A percentile compares a stretch with the other conserved stretches of the same genome.
Conservation (phyloP, 2,113 vertebrate species). For the Narcine bancroftii region DNA sequence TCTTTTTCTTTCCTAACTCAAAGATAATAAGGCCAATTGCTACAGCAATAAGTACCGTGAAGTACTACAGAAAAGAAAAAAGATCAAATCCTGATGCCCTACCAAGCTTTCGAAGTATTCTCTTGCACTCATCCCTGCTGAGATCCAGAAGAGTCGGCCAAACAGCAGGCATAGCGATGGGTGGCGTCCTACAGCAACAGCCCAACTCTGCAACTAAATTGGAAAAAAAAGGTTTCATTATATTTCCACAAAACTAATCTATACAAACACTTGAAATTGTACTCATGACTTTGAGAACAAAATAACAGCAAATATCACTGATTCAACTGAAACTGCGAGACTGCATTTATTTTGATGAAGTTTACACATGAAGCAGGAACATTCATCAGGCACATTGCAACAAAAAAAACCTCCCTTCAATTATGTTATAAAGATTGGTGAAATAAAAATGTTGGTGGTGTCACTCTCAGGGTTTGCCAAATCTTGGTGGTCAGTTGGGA, state of each 20-base stretch:
- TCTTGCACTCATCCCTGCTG: conserved; percentile 94
- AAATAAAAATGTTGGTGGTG: no score
- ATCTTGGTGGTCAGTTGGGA: no score
- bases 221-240: not conserved
- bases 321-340: not conserved
- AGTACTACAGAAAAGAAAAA: no score
- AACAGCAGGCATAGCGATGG: conserved; percentile 81
- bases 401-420: not conserved
- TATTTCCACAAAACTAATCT: not conserved
- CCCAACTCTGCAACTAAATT: not conserved
- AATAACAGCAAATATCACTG: not conserved
- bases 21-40: not conserved
- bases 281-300: not conserved
- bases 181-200: not conserved
- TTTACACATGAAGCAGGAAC: not conserved
- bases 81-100: not conserved
- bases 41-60: no score
- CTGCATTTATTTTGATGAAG: not conserved
- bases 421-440: not conserved
- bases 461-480: no score
- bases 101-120: conserved; percentile 94
- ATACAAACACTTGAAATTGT: not conserved
- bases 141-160: conserved; percentile 97
- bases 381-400: not conserved
- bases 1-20: not conserved